phyloP scores from a whole-genome alignment of 2,113 vertebrate genomes.

The Columbina picui region DNA sequence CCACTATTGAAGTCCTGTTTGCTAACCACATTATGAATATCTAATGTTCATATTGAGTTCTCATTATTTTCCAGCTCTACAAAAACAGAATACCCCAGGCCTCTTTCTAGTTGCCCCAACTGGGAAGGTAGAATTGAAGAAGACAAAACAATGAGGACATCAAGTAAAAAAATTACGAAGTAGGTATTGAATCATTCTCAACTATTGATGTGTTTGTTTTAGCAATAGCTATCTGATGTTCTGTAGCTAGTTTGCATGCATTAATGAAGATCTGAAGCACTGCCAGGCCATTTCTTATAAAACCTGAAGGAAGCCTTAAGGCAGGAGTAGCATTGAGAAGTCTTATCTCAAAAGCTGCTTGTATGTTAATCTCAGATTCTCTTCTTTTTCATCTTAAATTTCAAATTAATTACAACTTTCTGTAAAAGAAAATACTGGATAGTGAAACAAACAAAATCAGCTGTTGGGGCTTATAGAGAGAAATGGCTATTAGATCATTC shows the following conservation, averaged over 20 bases:
- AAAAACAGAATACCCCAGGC: slow-evolving; percentile 78
- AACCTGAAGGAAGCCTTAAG: background rate
- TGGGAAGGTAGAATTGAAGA: slow-evolving; percentile 88
- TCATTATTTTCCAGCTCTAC: slow-evolving; percentile 79
- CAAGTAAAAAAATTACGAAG: slow-evolving; percentile 83
- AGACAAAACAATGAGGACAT: slow-evolving; percentile 79
- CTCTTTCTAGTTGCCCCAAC: slow-evolving; percentile 72
- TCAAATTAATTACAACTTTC: background rate
- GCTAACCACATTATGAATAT: background rate
- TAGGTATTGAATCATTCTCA: slow-evolving; percentile 43
- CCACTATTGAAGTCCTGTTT: background rate
- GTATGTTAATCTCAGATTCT: background rate
- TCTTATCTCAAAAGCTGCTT: background rate
- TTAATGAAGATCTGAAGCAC: background rate
- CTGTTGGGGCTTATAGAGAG: background rate
- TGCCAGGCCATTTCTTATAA: background rate
- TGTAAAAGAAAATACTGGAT: background rate
- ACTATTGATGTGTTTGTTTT: background rate
- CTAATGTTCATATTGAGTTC: background rate
- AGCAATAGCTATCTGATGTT: background rate
- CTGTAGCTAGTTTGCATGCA: rapidly evolving
- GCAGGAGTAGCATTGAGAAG: background rate
- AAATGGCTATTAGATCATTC: background rate
- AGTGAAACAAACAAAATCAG: background rate
- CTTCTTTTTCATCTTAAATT: background rate